Base-by-base conservation (phyloP, 2,888 invertebrate genomes). In the Agonum fuliginosum region DNA sequence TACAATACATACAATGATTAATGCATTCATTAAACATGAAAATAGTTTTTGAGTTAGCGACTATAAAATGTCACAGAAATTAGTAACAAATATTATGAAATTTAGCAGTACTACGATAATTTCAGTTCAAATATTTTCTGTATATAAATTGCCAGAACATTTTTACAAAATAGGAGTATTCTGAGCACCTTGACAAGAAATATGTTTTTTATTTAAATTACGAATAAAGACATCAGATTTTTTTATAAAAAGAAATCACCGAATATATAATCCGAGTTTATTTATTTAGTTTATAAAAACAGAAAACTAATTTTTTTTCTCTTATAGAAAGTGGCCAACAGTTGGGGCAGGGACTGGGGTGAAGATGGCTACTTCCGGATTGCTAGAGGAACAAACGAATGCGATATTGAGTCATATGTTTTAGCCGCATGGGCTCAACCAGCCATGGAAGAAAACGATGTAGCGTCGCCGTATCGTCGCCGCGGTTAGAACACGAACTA, bases 261-360 rank as follows among this genome's bases (percentile, higher is more conserved):
- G 37, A 41, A n/a, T 41, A 30, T 30, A 30, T 30, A 30, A 5
- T 30, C 30, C 30, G 8, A 30, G 4, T 5, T 30, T 30, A n/a
- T n/a, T n/a, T n/a, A n/a, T 41, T n/a, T 3, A 43, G 3, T 43
- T 43, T 12, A 14, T 43, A 0, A 43, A 2, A 43, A 3, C 8
- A 43, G 5, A 14, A 43, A 41, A 14, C 1, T 19, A 1, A 17
- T 51, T 14, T 58, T 34, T 30, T 17, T 30, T 30, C 30, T 30
- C 79, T 87, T 88, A 2, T 88, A 98, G 97, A 89, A 95, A 84
- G 96, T 94, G 46, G 96, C 96, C 58, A 98, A 98, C 88, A 97
- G 97, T 30, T 98, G 98, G 98, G 98, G 98, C 5, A 83, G 86
- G 0, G 88, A 91, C 81, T 98, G 98, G 98, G 98, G 98, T 6